These are phyloP conservation scores for Cryptocephalus primarius DNA, from an alignment of 2,888 invertebrate genomes.

Conservation along the genomic window DNA sequence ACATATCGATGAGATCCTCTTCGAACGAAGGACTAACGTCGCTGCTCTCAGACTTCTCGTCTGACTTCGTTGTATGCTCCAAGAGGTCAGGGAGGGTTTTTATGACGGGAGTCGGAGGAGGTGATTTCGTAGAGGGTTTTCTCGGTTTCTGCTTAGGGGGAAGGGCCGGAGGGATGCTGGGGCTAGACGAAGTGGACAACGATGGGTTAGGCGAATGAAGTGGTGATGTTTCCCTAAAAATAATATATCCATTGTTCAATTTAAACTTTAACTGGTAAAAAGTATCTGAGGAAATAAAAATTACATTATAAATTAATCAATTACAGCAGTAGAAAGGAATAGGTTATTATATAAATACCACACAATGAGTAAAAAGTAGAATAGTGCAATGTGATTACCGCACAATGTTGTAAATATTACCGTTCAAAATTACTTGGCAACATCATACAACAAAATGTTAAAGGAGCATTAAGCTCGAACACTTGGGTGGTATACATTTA, in stretches of 20 bases:
- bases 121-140: slow-evolving; percentile 29
- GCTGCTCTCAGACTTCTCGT: neutral
- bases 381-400: too few relatives aligned
- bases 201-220: slow-evolving; percentile 23
- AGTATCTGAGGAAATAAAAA: neutral
- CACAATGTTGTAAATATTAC: too few relatives aligned
- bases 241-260: slow-evolving; percentile 2
- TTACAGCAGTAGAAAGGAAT: too few relatives aligned
- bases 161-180: slow-evolving; percentile 37
- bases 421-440: too few relatives aligned
- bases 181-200: slow-evolving; percentile 14
- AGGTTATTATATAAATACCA: too few relatives aligned
- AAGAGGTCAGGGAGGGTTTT: slow-evolving; percentile 33
- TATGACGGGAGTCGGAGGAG: slow-evolving; percentile 10
- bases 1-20: slow-evolving; percentile 61
- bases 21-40: slow-evolving; percentile 12
- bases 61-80: slow-evolving; percentile 25
- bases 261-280: slow-evolving; percentile 4
- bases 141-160: slow-evolving; percentile 45
- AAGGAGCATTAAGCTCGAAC: too few relatives aligned
- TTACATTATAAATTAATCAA: neutral
- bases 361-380: too few relatives aligned
- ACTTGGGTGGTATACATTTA: too few relatives aligned
- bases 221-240: slow-evolving; percentile 22
- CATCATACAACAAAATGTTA: too few relatives aligned